Base-by-base conservation (phyloP, 2,797 vertebrate genomes). In the Parauchenoglanis ngamensis region DNA sequence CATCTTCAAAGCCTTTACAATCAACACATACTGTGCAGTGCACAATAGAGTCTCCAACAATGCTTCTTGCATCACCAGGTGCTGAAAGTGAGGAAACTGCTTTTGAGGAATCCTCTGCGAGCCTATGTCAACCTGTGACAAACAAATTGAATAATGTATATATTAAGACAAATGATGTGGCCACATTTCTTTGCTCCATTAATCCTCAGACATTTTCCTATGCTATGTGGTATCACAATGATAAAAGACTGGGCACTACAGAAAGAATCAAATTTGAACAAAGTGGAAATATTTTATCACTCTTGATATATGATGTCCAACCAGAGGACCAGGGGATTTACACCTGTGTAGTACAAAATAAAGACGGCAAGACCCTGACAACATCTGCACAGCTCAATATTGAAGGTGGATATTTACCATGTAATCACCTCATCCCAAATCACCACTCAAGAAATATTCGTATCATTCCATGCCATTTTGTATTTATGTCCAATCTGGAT, bases 321-420 rank as follows among this genome's bases (percentile, higher is more conserved):
- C 83, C 92, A 67, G 87, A 88, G 90, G 95, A 96, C 90, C 92
- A 94, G 93, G 95, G 94, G 91, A 84, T 92, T 25, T 95, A 96
- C 91, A 94, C 91, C 91, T 96, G 94, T 85, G 91, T 87, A 77
- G 77, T 94, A 59, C 92, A 86, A 90, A 94, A 91, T 87, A 92
- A 94, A 87, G 85, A 21, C 0, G 94, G 94, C 93, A 90, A 94
- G 90, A 92, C n/a, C 72, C 78, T 93, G 91, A 94, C 91, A 87
- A 92, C 92, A 17, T 90, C 94, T 90, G 95, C 94, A 83, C 86
- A 94, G 90, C 93, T 96, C 93, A 95, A 90, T 4, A 52, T 94
- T 88, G 94, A 95, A 95, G 94, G 94, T 95, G 94, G 92, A 92
- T 95, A 94, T 95, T 93, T 91, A 79, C 59, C 49, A 67, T 76